Evolutionary conservation across 2,888 invertebrate species (phyloP).

Genomic region (Lacanobia wlatinum): DNA sequence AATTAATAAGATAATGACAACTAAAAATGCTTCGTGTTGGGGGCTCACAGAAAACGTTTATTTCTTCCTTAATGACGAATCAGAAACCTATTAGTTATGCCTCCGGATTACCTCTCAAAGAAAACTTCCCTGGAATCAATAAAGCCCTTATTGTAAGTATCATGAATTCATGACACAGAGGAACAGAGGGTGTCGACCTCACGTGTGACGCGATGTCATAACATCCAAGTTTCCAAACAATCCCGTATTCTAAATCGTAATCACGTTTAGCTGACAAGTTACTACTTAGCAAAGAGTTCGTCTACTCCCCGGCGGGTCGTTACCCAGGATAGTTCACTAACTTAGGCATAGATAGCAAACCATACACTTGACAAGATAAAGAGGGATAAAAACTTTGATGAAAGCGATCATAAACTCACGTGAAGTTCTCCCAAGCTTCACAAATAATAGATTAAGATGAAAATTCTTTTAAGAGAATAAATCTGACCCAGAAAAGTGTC

Average conservation of each 20-base stretch:
- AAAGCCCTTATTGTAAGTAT: not conserved
- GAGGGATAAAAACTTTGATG: constrained; percentile 25
- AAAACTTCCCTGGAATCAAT: not conserved
- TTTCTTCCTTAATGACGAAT: not conserved
- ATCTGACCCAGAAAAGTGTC: constrained; percentile 60
- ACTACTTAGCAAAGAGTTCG: constrained; percentile 35
- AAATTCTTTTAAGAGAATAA: constrained; percentile 37
- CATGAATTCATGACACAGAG: not conserved
- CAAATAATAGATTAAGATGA: constrained; percentile 29
- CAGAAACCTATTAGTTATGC: not conserved
- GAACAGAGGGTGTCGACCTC: constrained; percentile 30
- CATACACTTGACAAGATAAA: constrained; percentile 31
- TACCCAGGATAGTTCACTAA: constrained; percentile 37
- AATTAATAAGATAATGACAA: not conserved
- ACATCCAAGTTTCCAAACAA: constrained; percentile 41
- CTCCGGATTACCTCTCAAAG: not conserved
- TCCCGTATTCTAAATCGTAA: constrained; percentile 12
- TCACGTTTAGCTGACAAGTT: constrained; percentile 51
- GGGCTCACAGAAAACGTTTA: not conserved
- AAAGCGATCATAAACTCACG: constrained; percentile 24
- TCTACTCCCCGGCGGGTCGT: constrained; percentile 28
- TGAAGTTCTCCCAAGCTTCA: constrained; percentile 37
- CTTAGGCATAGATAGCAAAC: constrained; percentile 17
- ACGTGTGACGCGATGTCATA: constrained; percentile 34
- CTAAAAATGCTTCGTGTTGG: not conserved